Evolutionary conservation across 2,797 vertebrate species (phyloP).

Genomic region (Chiloscyllium punctatum): DNA sequence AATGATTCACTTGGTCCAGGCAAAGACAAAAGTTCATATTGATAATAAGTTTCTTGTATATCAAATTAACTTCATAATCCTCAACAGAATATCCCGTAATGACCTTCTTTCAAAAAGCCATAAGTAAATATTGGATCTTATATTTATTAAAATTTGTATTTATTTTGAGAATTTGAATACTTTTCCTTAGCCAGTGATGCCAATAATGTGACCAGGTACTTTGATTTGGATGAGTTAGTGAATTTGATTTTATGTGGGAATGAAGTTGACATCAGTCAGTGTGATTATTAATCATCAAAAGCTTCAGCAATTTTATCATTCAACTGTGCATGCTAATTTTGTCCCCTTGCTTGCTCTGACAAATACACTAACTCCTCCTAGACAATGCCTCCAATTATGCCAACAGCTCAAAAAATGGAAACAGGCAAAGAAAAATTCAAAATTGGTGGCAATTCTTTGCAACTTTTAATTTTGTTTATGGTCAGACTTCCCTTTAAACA

Average conservation of each 20-base stretch:
- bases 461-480: neutral
- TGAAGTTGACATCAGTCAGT: constrained; percentile 6
- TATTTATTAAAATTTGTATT: neutral
- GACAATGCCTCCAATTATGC: constrained; percentile 10
- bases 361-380: neutral
- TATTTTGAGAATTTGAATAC: neutral
- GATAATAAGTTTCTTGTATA: neutral
- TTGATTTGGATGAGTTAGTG: constrained; percentile 3
- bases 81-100: neutral
- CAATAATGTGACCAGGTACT: neutral
- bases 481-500: neutral
- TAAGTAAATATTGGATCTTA: neutral
- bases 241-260: neutral
- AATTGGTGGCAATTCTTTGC: neutral
- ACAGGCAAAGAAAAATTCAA: neutral
- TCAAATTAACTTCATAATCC: neutral
- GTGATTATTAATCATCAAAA: neutral
- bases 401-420: neutral
- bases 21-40: neutral
- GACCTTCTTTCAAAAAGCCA: neutral
- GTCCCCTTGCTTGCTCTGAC: neutral
- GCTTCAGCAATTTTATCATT: constrained; percentile 30
- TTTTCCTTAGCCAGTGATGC: neutral
- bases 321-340: constrained; percentile 27
- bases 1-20: neutral